phyloP scores from a whole-genome alignment of 2,797 vertebrate species.

The Mormyrops attenuatus region DNA sequence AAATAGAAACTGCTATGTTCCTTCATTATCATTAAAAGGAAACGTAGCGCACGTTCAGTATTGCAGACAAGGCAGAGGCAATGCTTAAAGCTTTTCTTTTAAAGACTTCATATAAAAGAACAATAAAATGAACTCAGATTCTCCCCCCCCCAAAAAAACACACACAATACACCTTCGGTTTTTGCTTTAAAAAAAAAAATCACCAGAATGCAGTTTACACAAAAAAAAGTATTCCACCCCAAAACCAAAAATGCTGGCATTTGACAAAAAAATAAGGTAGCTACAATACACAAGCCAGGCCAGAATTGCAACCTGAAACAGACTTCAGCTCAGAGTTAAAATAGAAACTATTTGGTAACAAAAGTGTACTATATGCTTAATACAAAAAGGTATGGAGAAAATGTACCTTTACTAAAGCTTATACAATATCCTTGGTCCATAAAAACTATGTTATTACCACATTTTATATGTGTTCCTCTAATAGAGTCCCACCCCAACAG shows the following conservation, averaged over 20 bases:
- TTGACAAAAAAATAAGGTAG: slow-evolving; percentile 68
- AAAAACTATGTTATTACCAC: slow-evolving; percentile 84
- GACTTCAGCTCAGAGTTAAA: slow-evolving; percentile 76
- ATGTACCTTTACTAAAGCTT: slow-evolving; percentile 99
- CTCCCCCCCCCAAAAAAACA: slow-evolving; percentile 57
- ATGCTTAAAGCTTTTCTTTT: slow-evolving; percentile 98
- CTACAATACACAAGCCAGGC: slow-evolving; percentile 72
- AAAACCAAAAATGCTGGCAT: slow-evolving; percentile 68
- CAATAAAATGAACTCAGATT: slow-evolving; percentile 84
- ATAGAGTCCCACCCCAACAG: slow-evolving; percentile 70
- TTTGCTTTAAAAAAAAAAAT: slow-evolving; percentile 52
- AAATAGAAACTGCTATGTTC: slow-evolving; percentile 51
- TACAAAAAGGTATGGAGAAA: slow-evolving; percentile 99
- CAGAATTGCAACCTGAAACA: slow-evolving; percentile 73
- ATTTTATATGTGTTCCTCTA: slow-evolving; percentile 74
- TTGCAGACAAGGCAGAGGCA: slow-evolving; percentile 98
- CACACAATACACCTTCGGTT: slow-evolving; percentile 66
- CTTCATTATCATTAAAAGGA: slow-evolving; percentile 49
- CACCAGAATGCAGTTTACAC: slow-evolving; percentile 63
- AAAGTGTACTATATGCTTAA: slow-evolving; percentile 94
- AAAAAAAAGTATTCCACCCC: slow-evolving; percentile 64
- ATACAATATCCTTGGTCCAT: slow-evolving; percentile 99
- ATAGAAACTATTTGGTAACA: slow-evolving; percentile 99
- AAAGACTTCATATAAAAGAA: slow-evolving; percentile 96
- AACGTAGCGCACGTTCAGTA: slow-evolving; percentile 78